phyloP scores from a whole-genome alignment of 2,113 vertebrate species.

The Pimephales promelas region DNA sequence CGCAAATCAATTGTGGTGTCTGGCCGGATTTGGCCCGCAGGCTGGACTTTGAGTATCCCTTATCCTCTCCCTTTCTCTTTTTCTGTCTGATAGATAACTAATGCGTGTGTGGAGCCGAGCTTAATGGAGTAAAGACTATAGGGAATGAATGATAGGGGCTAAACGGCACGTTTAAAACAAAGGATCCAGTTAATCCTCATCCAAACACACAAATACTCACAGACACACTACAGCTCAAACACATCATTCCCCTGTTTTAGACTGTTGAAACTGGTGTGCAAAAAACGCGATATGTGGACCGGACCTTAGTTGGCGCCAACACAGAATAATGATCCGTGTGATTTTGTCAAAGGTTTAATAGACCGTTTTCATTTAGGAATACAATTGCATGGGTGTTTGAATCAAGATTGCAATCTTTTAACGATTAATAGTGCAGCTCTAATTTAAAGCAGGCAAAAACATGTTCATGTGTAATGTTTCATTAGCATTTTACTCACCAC shows the following conservation, averaged over 20 bases:
- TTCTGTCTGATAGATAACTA: background rate
- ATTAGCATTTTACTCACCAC: background rate
- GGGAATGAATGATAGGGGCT: constrained; percentile 35
- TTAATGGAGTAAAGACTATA: constrained; percentile 53
- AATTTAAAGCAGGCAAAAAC: background rate
- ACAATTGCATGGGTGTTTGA: too few species aligned
- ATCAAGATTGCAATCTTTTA: too few species aligned
- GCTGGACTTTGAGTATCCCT: background rate
- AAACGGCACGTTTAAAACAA: constrained; percentile 38
- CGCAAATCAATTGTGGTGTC: background rate
- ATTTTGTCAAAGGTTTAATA: too few species aligned
- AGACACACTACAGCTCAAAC: constrained; percentile 9
- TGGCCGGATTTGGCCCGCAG: background rate
- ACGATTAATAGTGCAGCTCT: too few species aligned
- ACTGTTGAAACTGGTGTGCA: background rate
- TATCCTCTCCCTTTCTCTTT: background rate
- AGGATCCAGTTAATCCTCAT: constrained; percentile 50
- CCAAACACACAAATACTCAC: constrained; percentile 42
- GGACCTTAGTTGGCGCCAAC: too few species aligned
- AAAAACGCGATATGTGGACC: too few species aligned
- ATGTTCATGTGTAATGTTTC: background rate
- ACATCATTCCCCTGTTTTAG: background rate
- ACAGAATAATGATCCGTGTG: too few species aligned
- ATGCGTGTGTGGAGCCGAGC: constrained; percentile 20
- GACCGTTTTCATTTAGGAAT: too few species aligned